Conservation (phyloP, 2,888 invertebrate species). For the Tetragonula carbonaria region DNA sequence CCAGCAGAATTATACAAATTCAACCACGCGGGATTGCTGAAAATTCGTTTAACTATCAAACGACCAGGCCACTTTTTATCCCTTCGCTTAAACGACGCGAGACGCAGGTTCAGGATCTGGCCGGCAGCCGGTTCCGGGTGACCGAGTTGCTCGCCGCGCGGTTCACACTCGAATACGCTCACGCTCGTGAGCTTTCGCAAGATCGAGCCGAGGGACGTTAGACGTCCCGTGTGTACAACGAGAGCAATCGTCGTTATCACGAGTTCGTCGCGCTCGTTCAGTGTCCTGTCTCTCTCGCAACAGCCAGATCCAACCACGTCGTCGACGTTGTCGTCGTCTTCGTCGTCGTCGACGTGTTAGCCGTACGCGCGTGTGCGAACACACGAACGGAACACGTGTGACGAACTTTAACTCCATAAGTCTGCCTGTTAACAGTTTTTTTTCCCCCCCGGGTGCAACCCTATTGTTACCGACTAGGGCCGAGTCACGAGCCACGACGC, state of each 20-base stretch:
- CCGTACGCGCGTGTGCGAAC: not conserved
- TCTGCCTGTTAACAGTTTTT: constrained; percentile 60
- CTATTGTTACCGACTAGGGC: constrained; percentile 75
- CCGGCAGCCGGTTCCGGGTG: constrained; percentile 76
- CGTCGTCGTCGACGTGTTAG: no score
- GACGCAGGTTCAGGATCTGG: constrained; percentile 63
- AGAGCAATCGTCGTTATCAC: constrained; percentile 63
- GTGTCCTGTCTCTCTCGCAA: no score
- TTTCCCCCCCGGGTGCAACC: constrained; percentile 70
- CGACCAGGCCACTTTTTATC: not conserved
- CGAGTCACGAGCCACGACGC: constrained; percentile 76
- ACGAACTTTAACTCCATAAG: constrained; percentile 65
- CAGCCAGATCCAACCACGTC: constrained; percentile 39
- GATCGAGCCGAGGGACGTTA: constrained; percentile 54
- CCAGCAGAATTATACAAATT: no score
- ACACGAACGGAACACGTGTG: constrained; percentile 59
- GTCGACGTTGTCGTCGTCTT: no score
- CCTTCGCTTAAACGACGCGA: constrained; percentile 42
- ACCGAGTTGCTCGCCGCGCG: constrained; percentile 72
- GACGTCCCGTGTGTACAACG: constrained; percentile 40
- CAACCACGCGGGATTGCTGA: no score
- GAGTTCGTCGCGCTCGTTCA: constrained; percentile 54
- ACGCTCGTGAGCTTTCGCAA: constrained; percentile 61
- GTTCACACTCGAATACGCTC: constrained; percentile 53
- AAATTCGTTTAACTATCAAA: constrained; percentile 2